These are phyloP conservation scores for Hippocampus abdominalis DNA, from an alignment of 2,113 vertebrate species.

Conservation along the genomic window DNA sequence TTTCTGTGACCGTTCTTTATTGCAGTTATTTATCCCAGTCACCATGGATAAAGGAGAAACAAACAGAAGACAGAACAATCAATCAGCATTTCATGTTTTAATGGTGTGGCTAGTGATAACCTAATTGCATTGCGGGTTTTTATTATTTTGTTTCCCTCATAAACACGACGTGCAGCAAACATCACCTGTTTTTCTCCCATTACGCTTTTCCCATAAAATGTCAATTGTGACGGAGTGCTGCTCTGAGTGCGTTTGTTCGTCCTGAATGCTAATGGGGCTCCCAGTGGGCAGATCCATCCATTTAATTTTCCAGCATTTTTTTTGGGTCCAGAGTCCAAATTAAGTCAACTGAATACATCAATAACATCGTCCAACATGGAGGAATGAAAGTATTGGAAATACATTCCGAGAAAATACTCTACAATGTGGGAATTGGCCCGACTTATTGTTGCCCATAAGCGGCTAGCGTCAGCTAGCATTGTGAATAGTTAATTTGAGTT, in stretches of 20 bases:
- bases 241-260: neutral
- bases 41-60: too few relatives aligned
- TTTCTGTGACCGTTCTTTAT: too few relatives aligned
- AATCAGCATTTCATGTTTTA: neutral
- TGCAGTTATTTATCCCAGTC: too few relatives aligned
- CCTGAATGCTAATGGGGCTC: slow-evolving; percentile 38
- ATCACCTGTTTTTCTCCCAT: neutral
- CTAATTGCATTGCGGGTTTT: neutral
- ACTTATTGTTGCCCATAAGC: too few relatives aligned
- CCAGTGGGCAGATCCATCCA: slow-evolving; percentile 19
- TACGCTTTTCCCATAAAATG: neutral
- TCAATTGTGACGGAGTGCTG: neutral
- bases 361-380: neutral
- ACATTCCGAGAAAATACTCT: neutral
- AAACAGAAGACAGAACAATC: neutral
- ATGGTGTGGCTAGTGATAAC: neutral
- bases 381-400: neutral
- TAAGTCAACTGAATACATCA: slow-evolving; percentile 16
- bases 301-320: slow-evolving; percentile 48
- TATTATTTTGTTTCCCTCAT: neutral
- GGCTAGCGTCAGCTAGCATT: neutral
- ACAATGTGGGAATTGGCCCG: neutral
- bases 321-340: slow-evolving; percentile 42
- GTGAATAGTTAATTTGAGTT: neutral
- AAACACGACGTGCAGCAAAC: neutral